Evolutionary conservation across 2,888 invertebrate species (phyloP).

Genomic region (Synanthedon myopaeformis): DNA sequence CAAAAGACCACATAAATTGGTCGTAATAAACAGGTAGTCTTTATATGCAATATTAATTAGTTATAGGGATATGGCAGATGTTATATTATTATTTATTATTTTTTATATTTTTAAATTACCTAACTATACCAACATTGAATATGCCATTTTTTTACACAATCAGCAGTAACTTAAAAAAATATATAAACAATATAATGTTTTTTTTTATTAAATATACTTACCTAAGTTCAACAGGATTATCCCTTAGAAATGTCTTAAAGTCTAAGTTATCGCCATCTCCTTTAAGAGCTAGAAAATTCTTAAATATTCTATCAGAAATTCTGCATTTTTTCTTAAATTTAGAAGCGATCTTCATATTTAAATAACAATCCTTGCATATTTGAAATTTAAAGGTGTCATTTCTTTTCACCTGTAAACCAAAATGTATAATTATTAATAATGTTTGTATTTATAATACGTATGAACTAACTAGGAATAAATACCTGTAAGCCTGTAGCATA

Average conservation of each 20-base stretch:
- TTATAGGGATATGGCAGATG: too few relatives aligned
- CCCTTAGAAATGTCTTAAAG: constrained; percentile 38
- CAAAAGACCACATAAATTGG: too few relatives aligned
- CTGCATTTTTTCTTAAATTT: constrained; percentile 60
- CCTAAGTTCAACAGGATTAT: constrained; percentile 39
- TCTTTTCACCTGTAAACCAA: constrained; percentile 38
- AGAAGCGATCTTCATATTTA: constrained; percentile 46
- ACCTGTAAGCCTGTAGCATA: constrained; percentile 60
- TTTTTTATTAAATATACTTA: constrained; percentile 8
- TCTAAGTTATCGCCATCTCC: constrained; percentile 34
- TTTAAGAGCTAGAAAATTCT: constrained; percentile 35
- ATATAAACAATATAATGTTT: too few relatives aligned
- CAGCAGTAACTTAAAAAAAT: too few relatives aligned
- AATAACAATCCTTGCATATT: constrained; percentile 52
- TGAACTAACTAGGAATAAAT: constrained; percentile 3
- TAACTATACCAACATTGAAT: too few relatives aligned
- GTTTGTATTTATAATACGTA: too few relatives aligned
- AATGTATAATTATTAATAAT: too few relatives aligned
- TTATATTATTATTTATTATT: too few relatives aligned
- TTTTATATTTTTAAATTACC: too few relatives aligned
- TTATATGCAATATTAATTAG: too few relatives aligned
- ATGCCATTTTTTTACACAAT: too few relatives aligned
- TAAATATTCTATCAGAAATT: constrained; percentile 46
- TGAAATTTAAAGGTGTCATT: constrained; percentile 50
- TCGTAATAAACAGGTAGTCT: too few relatives aligned